phyloP scores from a whole-genome alignment of 2,797 vertebrate genomes.

The Gymnocypris eckloni region DNA sequence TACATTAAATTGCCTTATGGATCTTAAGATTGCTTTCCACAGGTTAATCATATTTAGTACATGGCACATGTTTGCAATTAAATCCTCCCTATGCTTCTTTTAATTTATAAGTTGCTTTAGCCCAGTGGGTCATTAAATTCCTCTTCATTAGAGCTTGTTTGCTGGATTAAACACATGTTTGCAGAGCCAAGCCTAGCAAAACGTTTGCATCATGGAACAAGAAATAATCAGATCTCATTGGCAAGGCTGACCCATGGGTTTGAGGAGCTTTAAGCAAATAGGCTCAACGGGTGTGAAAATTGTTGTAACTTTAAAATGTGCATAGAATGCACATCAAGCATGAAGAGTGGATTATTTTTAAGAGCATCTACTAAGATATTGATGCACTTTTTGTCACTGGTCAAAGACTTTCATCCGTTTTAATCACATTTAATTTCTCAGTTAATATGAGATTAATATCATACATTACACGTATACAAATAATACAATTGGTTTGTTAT shows the following conservation, averaged over 20 bases:
- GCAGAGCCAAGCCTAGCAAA: conserved; percentile 16
- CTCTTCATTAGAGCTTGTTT: conserved; percentile 47
- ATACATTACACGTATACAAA: too few relatives aligned
- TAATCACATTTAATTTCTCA: background rate
- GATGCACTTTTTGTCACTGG: background rate
- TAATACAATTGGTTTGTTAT: too few relatives aligned
- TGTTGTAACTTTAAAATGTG: background rate
- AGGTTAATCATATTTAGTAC: conserved; percentile 50
- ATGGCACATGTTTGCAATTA: conserved; percentile 58
- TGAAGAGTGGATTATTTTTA: background rate
- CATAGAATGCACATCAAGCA: background rate
- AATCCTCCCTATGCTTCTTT: conserved; percentile 42
- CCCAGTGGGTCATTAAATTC: conserved; percentile 47
- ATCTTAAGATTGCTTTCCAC: conserved; percentile 37
- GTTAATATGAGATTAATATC: too few relatives aligned
- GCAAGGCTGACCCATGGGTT: background rate
- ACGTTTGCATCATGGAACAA: conserved; percentile 15
- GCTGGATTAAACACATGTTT: conserved; percentile 7
- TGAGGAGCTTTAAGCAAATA: background rate
- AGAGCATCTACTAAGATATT: background rate
- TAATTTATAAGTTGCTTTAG: conserved; percentile 52
- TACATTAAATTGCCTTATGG: conserved; percentile 42
- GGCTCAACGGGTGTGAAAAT: background rate
- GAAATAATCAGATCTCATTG: background rate
- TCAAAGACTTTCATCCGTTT: background rate